phyloP scores from a whole-genome alignment of 92 coral and sea anemone genomes.

The Hydrozoanthus gracilis region DNA sequence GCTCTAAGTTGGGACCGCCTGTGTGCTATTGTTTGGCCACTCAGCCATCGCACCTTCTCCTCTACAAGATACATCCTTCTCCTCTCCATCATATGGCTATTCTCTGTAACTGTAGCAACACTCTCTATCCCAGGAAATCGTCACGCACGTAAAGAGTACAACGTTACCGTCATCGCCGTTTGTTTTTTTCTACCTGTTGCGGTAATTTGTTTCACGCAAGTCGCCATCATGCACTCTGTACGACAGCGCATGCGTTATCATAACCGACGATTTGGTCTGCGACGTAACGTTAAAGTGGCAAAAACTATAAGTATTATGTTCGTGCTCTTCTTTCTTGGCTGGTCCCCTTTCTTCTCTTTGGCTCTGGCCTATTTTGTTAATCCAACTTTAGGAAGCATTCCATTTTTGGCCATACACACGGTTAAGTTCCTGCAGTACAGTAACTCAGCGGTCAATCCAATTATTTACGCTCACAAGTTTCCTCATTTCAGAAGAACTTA shows the following conservation, averaged over 20 bases:
- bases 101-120: slow-evolving; percentile 58
- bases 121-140: slow-evolving; percentile 63
- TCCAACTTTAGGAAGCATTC: not conserved
- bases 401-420: slow-evolving; percentile 68
- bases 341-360: slow-evolving; percentile 76
- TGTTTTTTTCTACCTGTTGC: slow-evolving; percentile 68
- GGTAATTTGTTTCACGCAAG: slow-evolving; percentile 64
- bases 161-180: slow-evolving; percentile 62
- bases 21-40: slow-evolving; percentile 81
- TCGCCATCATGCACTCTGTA: slow-evolving; percentile 52
- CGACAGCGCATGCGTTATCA: slow-evolving; percentile 37
- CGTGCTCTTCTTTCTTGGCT: slow-evolving; percentile 68
- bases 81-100: slow-evolving; percentile 56
- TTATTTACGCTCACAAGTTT: slow-evolving; percentile 75
- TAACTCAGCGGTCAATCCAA: slow-evolving; percentile 73
- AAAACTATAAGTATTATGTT: slow-evolving; percentile 72
- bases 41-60: slow-evolving; percentile 69
- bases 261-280: slow-evolving; percentile 39
- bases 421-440: slow-evolving; percentile 82
- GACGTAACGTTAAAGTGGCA: slow-evolving; percentile 71
- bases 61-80: slow-evolving; percentile 50
- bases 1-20: slow-evolving; percentile 84
- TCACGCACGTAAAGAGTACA: slow-evolving; percentile 56
- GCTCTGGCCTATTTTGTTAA: slow-evolving; percentile 46
- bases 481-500: slow-evolving; percentile 72